Evolutionary conservation across 2,888 invertebrate species (phyloP).

Genomic region (Tipula confusa): DNA sequence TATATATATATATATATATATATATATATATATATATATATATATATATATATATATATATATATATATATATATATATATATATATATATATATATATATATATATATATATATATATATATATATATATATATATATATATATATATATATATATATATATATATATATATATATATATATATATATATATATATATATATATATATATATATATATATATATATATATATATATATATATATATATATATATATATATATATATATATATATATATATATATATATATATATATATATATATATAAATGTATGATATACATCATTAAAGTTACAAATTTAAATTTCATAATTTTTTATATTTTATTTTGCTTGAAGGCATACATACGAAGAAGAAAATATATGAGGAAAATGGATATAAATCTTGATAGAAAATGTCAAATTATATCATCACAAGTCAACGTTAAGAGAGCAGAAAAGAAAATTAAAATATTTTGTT

Average conservation of each 20-base stretch:
- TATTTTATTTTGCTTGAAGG: conserved; percentile 3
- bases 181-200: background rate
- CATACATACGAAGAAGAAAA: background rate
- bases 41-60: background rate
- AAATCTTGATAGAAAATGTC: conserved; percentile 25
- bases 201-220: background rate
- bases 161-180: background rate
- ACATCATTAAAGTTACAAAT: conserved; percentile 12
- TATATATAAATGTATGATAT: background rate
- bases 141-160: background rate
- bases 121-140: background rate
- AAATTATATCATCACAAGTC: conserved; percentile 25
- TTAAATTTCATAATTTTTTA: conserved; percentile 8
- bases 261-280: background rate
- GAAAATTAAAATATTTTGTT: background rate
- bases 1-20: background rate
- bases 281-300: background rate
- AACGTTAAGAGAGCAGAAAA: conserved; percentile 25
- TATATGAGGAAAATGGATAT: conserved; percentile 12
- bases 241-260: background rate
- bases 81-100: background rate
- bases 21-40: background rate
- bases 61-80: background rate
- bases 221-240: background rate
- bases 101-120: background rate